Conservation (phyloP, 2,113 vertebrate genomes). For the Cephalopholis sonnerati region DNA sequence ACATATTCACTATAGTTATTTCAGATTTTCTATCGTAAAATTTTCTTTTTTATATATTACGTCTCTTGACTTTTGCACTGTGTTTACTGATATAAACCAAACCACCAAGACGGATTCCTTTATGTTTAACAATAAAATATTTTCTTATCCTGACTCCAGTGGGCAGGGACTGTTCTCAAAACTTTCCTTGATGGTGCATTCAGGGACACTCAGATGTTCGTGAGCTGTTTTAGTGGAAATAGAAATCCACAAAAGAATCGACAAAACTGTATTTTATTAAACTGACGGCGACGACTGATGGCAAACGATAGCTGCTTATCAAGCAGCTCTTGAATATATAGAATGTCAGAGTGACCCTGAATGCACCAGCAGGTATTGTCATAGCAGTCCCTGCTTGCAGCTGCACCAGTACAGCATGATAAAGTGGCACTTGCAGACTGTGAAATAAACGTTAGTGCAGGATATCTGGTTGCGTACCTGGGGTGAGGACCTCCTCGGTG, state of each 20-base stretch:
- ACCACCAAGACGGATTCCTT: too few relatives aligned
- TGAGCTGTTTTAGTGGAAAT: neutral
- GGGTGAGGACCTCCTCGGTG: conserved; percentile 92
- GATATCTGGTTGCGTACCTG: conserved; percentile 79
- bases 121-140: too few relatives aligned
- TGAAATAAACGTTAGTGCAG: neutral
- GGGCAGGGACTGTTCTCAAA: too few relatives aligned
- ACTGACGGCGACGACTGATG: too few relatives aligned
- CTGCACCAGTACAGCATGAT: neutral
- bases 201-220: neutral
- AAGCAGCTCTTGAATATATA: neutral
- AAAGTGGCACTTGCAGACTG: neutral
- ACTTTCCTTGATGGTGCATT: neutral
- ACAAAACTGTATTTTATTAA: neutral
- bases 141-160: too few relatives aligned
- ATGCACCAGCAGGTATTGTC: neutral
- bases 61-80: too few relatives aligned
- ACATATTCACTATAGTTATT: too few relatives aligned
- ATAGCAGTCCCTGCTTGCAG: neutral
- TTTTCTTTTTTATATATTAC: too few relatives aligned
- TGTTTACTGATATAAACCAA: too few relatives aligned
- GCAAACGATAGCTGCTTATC: neutral
- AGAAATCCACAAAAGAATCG: neutral
- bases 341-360: neutral
- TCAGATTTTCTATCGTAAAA: too few relatives aligned